Evolutionary conservation across 2,888 invertebrate species (phyloP), one percentile per base, ranked within the genome.

Genomic region (Timema cristinae): DNA sequence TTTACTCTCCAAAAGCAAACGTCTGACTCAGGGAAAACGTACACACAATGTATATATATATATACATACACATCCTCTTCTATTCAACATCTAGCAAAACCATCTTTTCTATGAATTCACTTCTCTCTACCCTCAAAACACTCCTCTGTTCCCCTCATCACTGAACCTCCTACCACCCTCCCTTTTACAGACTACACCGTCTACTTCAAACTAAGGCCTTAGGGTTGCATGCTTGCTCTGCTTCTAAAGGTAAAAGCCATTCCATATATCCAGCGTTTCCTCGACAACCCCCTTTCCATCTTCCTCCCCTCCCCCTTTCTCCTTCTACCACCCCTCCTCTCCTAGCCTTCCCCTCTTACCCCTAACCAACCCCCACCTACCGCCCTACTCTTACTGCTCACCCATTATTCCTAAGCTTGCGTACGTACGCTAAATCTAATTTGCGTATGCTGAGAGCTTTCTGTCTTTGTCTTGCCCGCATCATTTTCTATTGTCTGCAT

Each of bases 321-420:
- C 47, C 54, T 59, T 61, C 68, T 50, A 69, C 56, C 54, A 50
- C 66, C 69, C 63, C 73, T 61, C 71, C 50, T 61, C 59, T 67
- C 52, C 67, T 67, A 51, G 51, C 63, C 47, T 66, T 68, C 68
- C 32, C 68, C 68, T 54, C 54, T 68, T n/a, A 50, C 50, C 13
- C 56, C 67, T 69, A 71, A 66, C 66, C 69, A 67, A 9, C 32
- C 4, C 32, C 32, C 32, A 32, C 4, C 32, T 32, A 32, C 32
- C 32, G 4, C 32, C 32, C 32, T 32, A 32, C 32, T 32, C 32
- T 32, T 32, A 32, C 32, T 32, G 32, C 68, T 66, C 71, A 69
- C 78, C 79, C 79, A 79, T 79, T 79, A 79, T 79, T 79, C 77
- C 79, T 79, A 78, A 79, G 79, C 79, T 79, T 78, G 76, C 74